Percentiles rank a stretch among this genome's conserved stretches.
phyloP scores from a whole-genome alignment of 2,797 vertebrate species.

The Fistularia commersonii region DNA sequence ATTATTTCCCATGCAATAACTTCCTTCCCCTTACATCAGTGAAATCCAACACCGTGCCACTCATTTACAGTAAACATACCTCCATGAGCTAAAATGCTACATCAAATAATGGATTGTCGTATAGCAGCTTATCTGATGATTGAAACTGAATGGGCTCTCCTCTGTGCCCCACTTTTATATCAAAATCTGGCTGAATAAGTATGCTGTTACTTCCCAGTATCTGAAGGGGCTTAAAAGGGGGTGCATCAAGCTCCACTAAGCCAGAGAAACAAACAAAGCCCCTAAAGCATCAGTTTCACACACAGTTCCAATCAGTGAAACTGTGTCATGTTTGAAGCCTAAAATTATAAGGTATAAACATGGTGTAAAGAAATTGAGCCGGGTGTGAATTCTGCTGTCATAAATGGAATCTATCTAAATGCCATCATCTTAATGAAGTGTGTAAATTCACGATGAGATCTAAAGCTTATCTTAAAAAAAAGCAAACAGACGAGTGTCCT shows the following conservation, averaged over 20 bases:
- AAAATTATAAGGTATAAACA: background rate
- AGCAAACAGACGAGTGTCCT: slow-evolving; percentile 16
- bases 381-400: no score
- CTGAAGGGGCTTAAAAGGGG: slow-evolving; percentile 27
- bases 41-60: background rate
- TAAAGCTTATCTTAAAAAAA: no score
- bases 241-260: slow-evolving; percentile 26
- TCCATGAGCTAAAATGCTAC: slow-evolving; percentile 3
- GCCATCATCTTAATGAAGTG: no score
- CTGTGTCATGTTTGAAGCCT: background rate
- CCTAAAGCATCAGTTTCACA: slow-evolving; percentile 31
- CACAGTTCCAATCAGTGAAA: slow-evolving; percentile 12
- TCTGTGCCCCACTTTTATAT: slow-evolving; percentile 43
- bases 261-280: slow-evolving; percentile 43
- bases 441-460: no score
- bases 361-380: background rate
- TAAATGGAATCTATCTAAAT: no score
- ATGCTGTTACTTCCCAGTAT: slow-evolving; percentile 21
- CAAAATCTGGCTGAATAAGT: slow-evolving; percentile 34
- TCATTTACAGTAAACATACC: background rate
- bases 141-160: slow-evolving; percentile 3
- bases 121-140: slow-evolving; percentile 8
- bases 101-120: slow-evolving; percentile 9
- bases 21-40: background rate
- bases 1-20: no score